Conservation (phyloP, 2,113 vertebrate genomes). For the Tamias sibiricus region DNA sequence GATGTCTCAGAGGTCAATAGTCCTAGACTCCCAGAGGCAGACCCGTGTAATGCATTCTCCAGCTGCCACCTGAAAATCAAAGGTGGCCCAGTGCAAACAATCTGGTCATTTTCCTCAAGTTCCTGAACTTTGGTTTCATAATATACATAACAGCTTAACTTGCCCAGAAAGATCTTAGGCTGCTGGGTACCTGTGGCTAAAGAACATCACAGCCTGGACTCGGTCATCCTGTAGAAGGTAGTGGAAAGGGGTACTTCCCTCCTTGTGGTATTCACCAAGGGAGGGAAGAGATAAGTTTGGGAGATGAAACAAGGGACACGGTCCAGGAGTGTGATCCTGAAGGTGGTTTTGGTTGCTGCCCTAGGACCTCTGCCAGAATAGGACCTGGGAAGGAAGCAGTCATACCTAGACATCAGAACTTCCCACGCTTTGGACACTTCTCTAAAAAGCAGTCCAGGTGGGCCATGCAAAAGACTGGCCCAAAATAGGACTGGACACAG, state of each 20-base stretch:
- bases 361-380: not conserved
- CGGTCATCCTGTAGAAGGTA: not conserved
- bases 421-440: not conserved
- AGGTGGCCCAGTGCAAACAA: not conserved
- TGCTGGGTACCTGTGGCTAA: not conserved
- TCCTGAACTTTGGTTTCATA: not conserved
- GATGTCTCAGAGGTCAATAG: not conserved
- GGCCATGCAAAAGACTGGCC: not conserved
- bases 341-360: not conserved
- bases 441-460: not conserved
- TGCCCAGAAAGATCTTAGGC: not conserved
- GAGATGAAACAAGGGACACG: not conserved
- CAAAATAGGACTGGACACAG: not conserved
- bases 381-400: not conserved
- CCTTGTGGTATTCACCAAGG: not conserved
- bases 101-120: not conserved
- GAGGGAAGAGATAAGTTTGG: not conserved
- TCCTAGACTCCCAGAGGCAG: not conserved
- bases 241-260: not conserved
- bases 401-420: not conserved
- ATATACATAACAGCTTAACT: not conserved
- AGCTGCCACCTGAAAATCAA: not conserved
- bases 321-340: not conserved
- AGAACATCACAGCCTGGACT: not conserved
- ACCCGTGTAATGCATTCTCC: not conserved